These are phyloP conservation scores for Phenacoccus solenopsis DNA, from an alignment of 1,140 invertebrate species.

Conservation along the genomic window DNA sequence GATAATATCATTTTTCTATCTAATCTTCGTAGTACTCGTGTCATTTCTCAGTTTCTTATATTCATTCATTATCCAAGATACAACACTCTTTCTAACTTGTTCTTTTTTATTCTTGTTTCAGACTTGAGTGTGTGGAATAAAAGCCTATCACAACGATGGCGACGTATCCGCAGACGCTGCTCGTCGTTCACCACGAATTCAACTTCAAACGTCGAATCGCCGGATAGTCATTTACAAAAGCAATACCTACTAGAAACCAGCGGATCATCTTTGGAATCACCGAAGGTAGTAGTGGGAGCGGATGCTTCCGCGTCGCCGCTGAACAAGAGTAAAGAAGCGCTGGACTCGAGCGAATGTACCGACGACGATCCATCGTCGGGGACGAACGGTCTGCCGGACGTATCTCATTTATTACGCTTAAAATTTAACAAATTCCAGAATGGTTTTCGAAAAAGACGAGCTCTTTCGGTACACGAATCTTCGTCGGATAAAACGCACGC, in stretches of 20 bases:
- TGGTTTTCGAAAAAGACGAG: slow-evolving; percentile 46
- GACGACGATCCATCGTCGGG: not conserved
- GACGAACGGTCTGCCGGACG: slow-evolving; percentile 36
- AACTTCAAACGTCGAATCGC: not conserved
- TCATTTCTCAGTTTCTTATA: no score
- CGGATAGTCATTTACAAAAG: slow-evolving; percentile 7
- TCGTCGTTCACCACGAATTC: slow-evolving; percentile 33
- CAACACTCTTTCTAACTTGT: no score
- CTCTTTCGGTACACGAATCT: slow-evolving; percentile 50
- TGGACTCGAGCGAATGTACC: not conserved
- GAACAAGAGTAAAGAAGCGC: slow-evolving; percentile 14
- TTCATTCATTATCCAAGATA: no score
- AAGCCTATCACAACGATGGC: slow-evolving; percentile 57
- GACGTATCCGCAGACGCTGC: slow-evolving; percentile 50
- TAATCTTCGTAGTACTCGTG: no score
- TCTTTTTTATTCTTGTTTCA: slow-evolving; percentile 33
- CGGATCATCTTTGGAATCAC: slow-evolving; percentile 35
- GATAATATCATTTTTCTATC: no score
- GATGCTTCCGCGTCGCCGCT: slow-evolving; percentile 31
- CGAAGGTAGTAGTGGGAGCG: slow-evolving; percentile 32
- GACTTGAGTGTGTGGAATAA: slow-evolving; percentile 56
- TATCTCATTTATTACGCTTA: slow-evolving; percentile 48
- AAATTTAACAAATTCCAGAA: slow-evolving; percentile 51
- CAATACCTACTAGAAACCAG: slow-evolving; percentile 25
- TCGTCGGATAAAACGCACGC: slow-evolving; percentile 33